A percentile compares a stretch with the other conserved stretches of the same genome.
Evolutionary conservation across 2,797 vertebrate genomes (phyloP).

Genomic region (Rhinatrema bivittatum): DNA sequence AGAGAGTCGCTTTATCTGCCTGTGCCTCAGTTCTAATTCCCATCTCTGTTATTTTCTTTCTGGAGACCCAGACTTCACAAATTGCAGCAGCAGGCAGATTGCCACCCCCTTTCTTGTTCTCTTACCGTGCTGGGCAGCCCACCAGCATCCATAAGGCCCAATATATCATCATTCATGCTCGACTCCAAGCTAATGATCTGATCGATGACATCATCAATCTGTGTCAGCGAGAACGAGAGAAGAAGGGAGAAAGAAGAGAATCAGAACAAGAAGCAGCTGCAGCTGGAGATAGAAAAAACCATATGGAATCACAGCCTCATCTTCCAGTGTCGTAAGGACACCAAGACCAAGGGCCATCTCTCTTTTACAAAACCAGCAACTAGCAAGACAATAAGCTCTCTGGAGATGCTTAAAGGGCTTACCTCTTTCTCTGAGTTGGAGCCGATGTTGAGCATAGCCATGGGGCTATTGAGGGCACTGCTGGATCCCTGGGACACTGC

Average conservation of each 20-base stretch:
- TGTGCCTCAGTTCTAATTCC: not conserved
- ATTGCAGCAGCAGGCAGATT: constrained; percentile 47
- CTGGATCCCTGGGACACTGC: constrained; percentile 24
- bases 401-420: too few relatives aligned
- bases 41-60: constrained; percentile 49
- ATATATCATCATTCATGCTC: constrained; percentile 87
- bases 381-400: too few relatives aligned
- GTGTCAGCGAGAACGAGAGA: constrained; percentile 7
- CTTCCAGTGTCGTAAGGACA: too few relatives aligned
- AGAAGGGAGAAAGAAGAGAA: not conserved
- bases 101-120: constrained; percentile 37
- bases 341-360: too few relatives aligned
- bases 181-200: constrained; percentile 93
- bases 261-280: not conserved
- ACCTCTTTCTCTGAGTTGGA: constrained; percentile 84
- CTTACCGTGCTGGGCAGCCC: constrained; percentile 79
- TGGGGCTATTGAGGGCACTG: constrained; percentile 79
- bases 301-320: too few relatives aligned
- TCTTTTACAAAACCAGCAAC: too few relatives aligned
- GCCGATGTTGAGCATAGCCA: constrained; percentile 79
- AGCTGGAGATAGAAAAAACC: too few relatives aligned
- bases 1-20: too few relatives aligned
- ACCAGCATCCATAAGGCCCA: constrained; percentile 75
- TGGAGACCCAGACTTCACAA: too few relatives aligned
- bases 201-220: constrained; percentile 90